Conservation (phyloP, 2,888 invertebrate genomes). For the Reticulitermes lucifugus region DNA sequence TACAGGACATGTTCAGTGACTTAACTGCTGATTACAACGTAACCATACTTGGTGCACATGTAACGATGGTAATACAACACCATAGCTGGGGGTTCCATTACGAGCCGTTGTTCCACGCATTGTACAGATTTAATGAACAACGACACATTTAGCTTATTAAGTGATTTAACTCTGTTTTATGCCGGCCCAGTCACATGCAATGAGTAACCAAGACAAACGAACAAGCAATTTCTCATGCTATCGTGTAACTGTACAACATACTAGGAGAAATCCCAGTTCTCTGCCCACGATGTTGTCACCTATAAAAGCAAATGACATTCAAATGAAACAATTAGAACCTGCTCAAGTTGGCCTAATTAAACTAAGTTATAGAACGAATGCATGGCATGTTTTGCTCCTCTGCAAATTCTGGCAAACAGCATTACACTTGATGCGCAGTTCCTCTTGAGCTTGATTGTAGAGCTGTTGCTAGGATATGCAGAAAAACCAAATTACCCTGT, state of each 20-base stretch:
- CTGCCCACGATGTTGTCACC: no score
- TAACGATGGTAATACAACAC: constrained; percentile 44
- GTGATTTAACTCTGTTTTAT: constrained; percentile 38
- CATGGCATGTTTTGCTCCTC: no score
- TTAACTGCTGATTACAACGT: constrained; percentile 1
- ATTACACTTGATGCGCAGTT: no score
- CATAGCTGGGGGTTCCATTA: constrained; percentile 49
- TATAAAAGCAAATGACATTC: no score
- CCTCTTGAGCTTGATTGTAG: no score
- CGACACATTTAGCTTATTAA: constrained; percentile 44
- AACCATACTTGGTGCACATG: background rate
- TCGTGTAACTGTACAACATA: background rate
- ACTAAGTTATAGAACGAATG: no score
- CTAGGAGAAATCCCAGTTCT: background rate
- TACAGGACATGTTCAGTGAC: background rate
- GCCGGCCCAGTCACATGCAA: constrained; percentile 2
- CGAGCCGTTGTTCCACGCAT: constrained; percentile 30
- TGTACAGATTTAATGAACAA: constrained; percentile 51
- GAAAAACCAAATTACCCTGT: no score
- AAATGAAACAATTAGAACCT: no score
- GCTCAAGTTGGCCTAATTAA: no score
- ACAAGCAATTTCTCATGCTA: background rate
- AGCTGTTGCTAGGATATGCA: no score
- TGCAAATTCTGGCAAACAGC: no score
- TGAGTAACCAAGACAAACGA: constrained; percentile 8